Evolutionary conservation across 2,797 vertebrate species (phyloP).

Genomic region (Pseudochirops cupreus): DNA sequence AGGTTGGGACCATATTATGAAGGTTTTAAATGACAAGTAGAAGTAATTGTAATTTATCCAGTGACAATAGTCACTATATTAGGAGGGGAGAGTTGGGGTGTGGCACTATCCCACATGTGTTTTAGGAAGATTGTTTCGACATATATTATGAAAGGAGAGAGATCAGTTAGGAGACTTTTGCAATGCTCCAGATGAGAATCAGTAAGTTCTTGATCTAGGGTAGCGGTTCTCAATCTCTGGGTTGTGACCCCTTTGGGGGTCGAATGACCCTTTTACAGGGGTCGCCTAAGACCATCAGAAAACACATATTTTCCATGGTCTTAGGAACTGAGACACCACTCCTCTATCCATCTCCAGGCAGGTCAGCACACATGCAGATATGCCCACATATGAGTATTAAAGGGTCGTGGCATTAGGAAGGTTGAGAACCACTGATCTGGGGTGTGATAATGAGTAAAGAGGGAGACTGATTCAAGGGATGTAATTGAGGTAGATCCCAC

Average conservation of each 20-base stretch:
- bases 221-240: no score
- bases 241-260: no score
- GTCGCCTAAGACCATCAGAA: no score
- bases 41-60: not conserved
- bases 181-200: not conserved
- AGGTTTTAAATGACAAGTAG: not conserved
- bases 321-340: no score
- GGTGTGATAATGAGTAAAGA: not conserved
- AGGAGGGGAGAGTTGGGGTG: not conserved
- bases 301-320: no score
- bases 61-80: not conserved
- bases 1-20: not conserved
- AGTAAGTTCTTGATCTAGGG: not conserved
- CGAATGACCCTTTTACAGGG: no score
- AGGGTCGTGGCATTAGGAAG: no score
- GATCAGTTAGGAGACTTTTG: not conserved
- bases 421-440: not conserved
- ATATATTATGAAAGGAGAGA: not conserved
- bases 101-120: not conserved
- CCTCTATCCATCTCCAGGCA: no score
- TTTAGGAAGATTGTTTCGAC: not conserved
- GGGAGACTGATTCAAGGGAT: not conserved
- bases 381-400: no score
- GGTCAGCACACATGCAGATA: no score
- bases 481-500: not conserved